These are phyloP conservation scores for Erebia epiphron DNA, from an alignment of 2,888 invertebrate species.

Conservation along the genomic window DNA sequence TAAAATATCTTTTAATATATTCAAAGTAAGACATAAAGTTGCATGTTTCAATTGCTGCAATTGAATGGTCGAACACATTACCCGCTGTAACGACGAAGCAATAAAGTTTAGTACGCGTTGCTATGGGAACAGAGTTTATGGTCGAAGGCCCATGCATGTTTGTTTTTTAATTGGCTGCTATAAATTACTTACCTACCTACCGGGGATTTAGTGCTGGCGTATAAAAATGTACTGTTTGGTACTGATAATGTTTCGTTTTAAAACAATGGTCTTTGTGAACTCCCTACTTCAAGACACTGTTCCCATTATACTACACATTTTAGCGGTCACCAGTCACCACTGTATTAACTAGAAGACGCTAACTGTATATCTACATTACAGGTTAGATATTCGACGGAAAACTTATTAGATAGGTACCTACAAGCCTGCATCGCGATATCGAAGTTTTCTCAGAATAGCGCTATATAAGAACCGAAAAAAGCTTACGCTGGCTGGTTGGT, in stretches of 20 bases:
- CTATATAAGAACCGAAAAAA: no score
- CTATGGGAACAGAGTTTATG: slow-evolving; percentile 48
- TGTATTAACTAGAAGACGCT: no score
- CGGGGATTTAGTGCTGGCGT: slow-evolving; percentile 23
- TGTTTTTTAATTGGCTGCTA: slow-evolving; percentile 31
- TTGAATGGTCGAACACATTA: slow-evolving; percentile 26
- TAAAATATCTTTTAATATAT: neutral
- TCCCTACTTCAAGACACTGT: neutral
- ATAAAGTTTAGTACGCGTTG: slow-evolving; percentile 58
- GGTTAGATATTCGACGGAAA: no score
- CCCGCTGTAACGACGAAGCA: slow-evolving; percentile 49
- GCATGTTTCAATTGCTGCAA: slow-evolving; percentile 1
- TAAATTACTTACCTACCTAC: slow-evolving; percentile 36
- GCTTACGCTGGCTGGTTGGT: no score
- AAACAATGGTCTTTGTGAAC: neutral
- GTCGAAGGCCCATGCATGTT: slow-evolving; percentile 29
- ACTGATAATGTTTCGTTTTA: neutral
- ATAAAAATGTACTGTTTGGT: slow-evolving; percentile 10
- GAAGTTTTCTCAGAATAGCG: no score
- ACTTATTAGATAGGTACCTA: no score
- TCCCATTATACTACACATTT: no score
- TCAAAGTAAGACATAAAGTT: slow-evolving; percentile 22
- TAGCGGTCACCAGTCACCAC: no score
- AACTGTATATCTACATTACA: no score
- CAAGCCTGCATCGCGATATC: no score